A percentile compares a stretch with the other conserved stretches of the same genome.
phyloP scores from a whole-genome alignment of 2,797 vertebrate genomes.

The Enteromius trimaculatus region DNA sequence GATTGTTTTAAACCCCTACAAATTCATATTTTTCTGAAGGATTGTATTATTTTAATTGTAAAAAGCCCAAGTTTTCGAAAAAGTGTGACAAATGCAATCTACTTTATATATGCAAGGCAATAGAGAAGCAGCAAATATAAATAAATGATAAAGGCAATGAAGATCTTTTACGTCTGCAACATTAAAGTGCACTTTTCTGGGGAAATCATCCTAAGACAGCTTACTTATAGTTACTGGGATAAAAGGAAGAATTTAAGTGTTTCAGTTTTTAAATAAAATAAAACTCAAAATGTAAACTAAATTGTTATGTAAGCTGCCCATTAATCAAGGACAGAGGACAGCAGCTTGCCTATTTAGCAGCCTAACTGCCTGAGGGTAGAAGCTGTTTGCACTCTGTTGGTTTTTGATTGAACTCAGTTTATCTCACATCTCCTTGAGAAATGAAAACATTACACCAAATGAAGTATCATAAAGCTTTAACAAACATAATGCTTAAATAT shows the following conservation, averaged over 20 bases:
- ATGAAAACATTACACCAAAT: slow-evolving; percentile 33
- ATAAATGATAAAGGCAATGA: background rate
- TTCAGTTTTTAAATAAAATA: slow-evolving; percentile 24
- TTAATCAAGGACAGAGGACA: slow-evolving; percentile 19
- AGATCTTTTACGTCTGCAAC: background rate
- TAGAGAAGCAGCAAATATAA: background rate
- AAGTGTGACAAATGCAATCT: background rate
- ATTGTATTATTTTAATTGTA: background rate
- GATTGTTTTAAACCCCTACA: background rate
- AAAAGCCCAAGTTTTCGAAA: background rate
- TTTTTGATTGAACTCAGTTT: slow-evolving; percentile 39
- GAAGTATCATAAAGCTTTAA: slow-evolving; percentile 28
- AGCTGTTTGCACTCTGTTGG: slow-evolving; percentile 22
- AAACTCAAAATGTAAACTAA: background rate
- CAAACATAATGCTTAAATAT: slow-evolving; percentile 15
- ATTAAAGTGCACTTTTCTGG: background rate
- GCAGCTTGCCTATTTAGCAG: slow-evolving; percentile 6
- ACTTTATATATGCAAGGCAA: no score
- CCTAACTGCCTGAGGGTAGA: slow-evolving; percentile 10
- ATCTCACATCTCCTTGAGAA: slow-evolving; percentile 36
- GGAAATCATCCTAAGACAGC: background rate
- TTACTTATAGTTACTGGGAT: background rate
- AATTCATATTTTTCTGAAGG: background rate
- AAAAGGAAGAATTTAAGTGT: background rate
- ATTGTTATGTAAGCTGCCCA: background rate